A percentile compares a stretch with the other conserved stretches of the same genome.
Conservation (phyloP, 2,797 vertebrate species). For the Luscinia megarhynchos region DNA sequence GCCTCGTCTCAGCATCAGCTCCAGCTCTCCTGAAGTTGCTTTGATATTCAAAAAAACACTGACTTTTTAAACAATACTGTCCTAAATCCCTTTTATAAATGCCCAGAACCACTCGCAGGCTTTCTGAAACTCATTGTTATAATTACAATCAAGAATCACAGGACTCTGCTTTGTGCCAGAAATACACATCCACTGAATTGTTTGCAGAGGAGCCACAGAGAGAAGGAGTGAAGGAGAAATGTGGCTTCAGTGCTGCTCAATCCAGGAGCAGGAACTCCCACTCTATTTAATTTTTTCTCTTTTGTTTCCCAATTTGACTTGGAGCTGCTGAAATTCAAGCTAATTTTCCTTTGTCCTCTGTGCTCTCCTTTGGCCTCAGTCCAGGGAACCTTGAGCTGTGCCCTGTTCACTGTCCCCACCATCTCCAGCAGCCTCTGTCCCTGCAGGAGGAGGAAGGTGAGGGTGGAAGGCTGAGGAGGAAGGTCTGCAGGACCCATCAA, state of each 20-base stretch:
- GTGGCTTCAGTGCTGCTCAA: not conserved
- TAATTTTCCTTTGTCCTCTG: not conserved
- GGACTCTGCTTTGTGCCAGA: constrained; percentile 65
- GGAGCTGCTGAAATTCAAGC: not conserved
- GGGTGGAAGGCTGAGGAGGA: not conserved
- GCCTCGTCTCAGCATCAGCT: constrained; percentile 19
- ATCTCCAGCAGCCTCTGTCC: not conserved
- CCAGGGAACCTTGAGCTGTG: not conserved
- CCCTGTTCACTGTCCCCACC: not conserved
- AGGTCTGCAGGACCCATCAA: not conserved
- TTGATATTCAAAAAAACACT: constrained; percentile 56
- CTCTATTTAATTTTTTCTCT: constrained; percentile 21
- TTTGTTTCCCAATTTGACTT: not conserved
- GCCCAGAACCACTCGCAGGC: constrained; percentile 57
- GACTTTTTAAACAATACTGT: constrained; percentile 40
- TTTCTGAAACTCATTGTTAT: constrained; percentile 75
- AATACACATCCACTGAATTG: constrained; percentile 52
- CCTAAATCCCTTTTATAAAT: constrained; percentile 65
- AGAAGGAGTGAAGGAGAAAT: not conserved
- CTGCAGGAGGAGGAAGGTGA: not conserved
- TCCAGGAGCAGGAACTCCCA: constrained; percentile 16
- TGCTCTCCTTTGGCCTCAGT: not conserved
- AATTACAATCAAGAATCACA: constrained; percentile 71
- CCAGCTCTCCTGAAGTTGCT: constrained; percentile 21
- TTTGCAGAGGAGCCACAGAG: constrained; percentile 48